Base-by-base conservation (phyloP, 2,113 vertebrate species). In the Probosciger aterrimus region DNA sequence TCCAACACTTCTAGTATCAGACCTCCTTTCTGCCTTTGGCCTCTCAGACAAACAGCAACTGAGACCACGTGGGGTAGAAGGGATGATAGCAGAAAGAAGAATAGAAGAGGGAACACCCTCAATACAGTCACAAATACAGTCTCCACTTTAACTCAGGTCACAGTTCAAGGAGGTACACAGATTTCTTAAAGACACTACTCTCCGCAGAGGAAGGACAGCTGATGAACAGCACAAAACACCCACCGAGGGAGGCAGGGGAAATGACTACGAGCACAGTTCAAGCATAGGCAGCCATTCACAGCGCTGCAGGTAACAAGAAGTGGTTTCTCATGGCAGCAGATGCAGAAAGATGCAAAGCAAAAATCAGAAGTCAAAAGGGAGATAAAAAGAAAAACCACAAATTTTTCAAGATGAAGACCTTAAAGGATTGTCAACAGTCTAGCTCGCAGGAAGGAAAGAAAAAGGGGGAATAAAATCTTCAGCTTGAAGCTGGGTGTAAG, bases 11-110 rank as follows among this genome's bases (percentile, higher is more conserved):
- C 8, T 1, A 0, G 6, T 44, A 31, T 27, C 63, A 52, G 53
- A 81, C 25, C 11, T 44, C 30, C n/a, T 47, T 25, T 17, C 57
- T 41, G 9, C 22, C 33, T 49, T 43, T 44, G 68, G 17, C 43
- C 33, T 60, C 7, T 30, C 55, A 3, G 37, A n/a, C 4, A 1
- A 78, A 67, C 10, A 77, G 60, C 52, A 68, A 39, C 43, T 8
- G 19, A 84, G 16, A 23, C 43, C 55, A 79, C 0, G 0, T 0
- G 0, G 9, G 1, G 0, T 2, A 59, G 27, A 49, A 47, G 8
- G 1, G 2, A 46, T 2, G 6, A 44, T 1, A 24, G 35, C 53
- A 63, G 37, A 28, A 82, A 63, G 33, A 4, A 2, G 22, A 89
- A 55, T 0, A 55, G 25, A 22, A 84, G 50, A 52, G 25, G 44